Percentiles rank a stretch among this genome's conserved stretches.
These are phyloP conservation scores for Leguminivora glycinivorella DNA, from an alignment of 1,140 invertebrate species.

Conservation along the genomic window DNA sequence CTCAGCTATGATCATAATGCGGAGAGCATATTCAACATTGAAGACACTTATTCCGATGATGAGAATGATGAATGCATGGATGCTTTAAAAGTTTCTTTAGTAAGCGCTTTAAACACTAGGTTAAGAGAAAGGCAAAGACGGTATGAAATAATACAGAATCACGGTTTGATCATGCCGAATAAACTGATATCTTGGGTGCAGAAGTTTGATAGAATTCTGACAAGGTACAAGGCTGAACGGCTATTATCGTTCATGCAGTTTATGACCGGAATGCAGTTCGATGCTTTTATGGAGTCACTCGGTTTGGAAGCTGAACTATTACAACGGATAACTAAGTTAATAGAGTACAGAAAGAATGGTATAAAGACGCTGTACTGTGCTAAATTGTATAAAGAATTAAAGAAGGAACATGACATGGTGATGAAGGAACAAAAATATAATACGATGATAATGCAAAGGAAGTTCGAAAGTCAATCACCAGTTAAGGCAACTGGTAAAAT, in stretches of 20 bases:
- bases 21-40: constrained; percentile 85
- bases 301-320: constrained; percentile 85
- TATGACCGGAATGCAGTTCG: constrained; percentile 85
- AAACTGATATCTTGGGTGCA: constrained; percentile 82
- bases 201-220: constrained; percentile 83
- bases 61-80: constrained; percentile 79
- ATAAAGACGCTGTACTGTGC: constrained; percentile 84
- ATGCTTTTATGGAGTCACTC: constrained; percentile 87
- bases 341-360: constrained; percentile 86
- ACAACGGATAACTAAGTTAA: constrained; percentile 82
- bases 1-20: constrained; percentile 90
- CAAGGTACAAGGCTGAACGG: constrained; percentile 81
- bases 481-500: constrained; percentile 39
- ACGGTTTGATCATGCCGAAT: constrained; percentile 88
- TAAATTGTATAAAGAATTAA: constrained; percentile 83
- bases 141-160: constrained; percentile 86
- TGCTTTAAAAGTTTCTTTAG: constrained; percentile 84
- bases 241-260: constrained; percentile 87
- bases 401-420: constrained; percentile 81
- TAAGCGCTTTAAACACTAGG: constrained; percentile 85
- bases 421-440: constrained; percentile 77
- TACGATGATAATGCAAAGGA: constrained; percentile 64
- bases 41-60: constrained; percentile 80
- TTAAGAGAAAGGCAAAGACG: constrained; percentile 85
- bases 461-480: constrained; percentile 61